These are phyloP conservation scores for Hipparchia sbordonii DNA, from an alignment of 2,888 invertebrate species.

Conservation along the genomic window DNA sequence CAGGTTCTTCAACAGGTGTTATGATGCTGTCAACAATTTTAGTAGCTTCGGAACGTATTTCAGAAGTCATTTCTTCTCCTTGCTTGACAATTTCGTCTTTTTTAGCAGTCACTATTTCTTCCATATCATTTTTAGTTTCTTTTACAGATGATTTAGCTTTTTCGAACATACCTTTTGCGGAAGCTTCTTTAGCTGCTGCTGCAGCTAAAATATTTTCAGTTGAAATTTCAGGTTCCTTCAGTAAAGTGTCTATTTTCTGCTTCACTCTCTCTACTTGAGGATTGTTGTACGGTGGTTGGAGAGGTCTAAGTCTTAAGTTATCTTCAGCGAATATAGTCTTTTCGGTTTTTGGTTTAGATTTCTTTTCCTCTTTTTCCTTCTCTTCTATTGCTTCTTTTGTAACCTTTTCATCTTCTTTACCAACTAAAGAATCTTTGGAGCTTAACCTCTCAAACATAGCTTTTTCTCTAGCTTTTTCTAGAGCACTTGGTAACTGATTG, in stretches of 20 bases:
- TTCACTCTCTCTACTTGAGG: constrained; percentile 76
- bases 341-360: constrained; percentile 52
- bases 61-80: constrained; percentile 57
- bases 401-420: constrained; percentile 59
- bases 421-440: constrained; percentile 74
- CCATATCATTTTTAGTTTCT: constrained; percentile 56
- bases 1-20: constrained; percentile 74
- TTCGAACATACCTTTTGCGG: constrained; percentile 55
- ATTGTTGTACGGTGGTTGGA: constrained; percentile 75
- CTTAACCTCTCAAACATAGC: constrained; percentile 73
- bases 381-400: constrained; percentile 46
- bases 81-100: constrained; percentile 62
- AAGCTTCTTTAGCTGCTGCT: constrained; percentile 50
- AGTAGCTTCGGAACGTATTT: constrained; percentile 68
- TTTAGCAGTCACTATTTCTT: constrained; percentile 54
- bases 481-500: constrained; percentile 75
- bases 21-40: constrained; percentile 76
- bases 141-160: constrained; percentile 59
- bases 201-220: constrained; percentile 69
- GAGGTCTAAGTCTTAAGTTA: constrained; percentile 65
- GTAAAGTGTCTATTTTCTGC: constrained; percentile 75
- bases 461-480: constrained; percentile 79
- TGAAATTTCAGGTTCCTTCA: constrained; percentile 77
- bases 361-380: constrained; percentile 59
- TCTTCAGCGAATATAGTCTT: constrained; percentile 62